phyloP scores from a whole-genome alignment of 2,888 invertebrate species.

The Linyphia triangularis region DNA sequence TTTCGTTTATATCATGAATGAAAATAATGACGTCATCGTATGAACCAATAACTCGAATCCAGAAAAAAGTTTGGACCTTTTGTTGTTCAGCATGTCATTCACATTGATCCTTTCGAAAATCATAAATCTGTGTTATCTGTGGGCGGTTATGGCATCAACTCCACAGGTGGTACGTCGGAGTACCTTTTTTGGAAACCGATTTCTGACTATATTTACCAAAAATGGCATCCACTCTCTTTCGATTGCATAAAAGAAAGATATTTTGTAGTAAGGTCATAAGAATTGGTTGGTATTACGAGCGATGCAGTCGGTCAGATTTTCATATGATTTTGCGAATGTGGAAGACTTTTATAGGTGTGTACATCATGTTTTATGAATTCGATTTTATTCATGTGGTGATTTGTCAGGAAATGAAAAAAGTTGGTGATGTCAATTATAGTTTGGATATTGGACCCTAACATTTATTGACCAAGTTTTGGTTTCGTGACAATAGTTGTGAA shows the following conservation, averaged over 20 bases:
- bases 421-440: too few species aligned
- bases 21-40: not conserved
- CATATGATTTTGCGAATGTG: constrained; percentile 22
- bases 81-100: constrained; percentile 27
- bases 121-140: constrained; percentile 64
- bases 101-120: constrained; percentile 24
- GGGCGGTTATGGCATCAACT: constrained; percentile 57
- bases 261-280: not conserved
- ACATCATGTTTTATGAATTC: not conserved
- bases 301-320: not conserved
- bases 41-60: not conserved
- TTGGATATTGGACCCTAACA: too few species aligned
- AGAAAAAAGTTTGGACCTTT: not conserved
- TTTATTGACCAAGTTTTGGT: too few species aligned
- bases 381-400: too few species aligned
- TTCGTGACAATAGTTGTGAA: too few species aligned
- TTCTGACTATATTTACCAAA: constrained; percentile 28
- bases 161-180: constrained; percentile 25
- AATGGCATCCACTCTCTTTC: not conserved
- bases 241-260: constrained; percentile 1
- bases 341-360: constrained; percentile 38
- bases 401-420: not conserved
- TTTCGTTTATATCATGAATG: not conserved
- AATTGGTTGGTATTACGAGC: not conserved
- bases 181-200: constrained; percentile 1